Evolutionary conservation across 1,140 invertebrate genomes (phyloP).

Genomic region (Caenorhabditis inopinata): DNA sequence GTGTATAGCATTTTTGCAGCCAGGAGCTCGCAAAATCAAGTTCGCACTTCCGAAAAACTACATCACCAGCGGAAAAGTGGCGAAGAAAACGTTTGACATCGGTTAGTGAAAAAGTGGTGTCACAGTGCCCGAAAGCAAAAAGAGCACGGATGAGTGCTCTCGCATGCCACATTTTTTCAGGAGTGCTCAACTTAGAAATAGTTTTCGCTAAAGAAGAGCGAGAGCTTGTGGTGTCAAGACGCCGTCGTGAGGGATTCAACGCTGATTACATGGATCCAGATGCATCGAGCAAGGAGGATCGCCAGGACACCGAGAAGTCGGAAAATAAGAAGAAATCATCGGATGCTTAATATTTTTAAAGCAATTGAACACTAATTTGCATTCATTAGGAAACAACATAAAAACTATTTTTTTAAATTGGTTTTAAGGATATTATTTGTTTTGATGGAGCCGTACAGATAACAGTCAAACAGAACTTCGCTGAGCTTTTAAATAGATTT

Average conservation of each 20-base stretch:
- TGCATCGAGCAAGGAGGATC: neutral
- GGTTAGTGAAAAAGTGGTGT: slow-evolving; percentile 37
- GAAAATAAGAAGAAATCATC: neutral
- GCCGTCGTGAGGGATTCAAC: slow-evolving; percentile 7
- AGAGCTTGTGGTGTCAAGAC: slow-evolving; percentile 38
- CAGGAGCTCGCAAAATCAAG: slow-evolving; percentile 41
- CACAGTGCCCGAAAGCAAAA: neutral
- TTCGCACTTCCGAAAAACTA: slow-evolving; percentile 41
- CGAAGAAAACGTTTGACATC: slow-evolving; percentile 46
- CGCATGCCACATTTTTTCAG: slow-evolving; percentile 19
- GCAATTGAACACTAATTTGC: neutral
- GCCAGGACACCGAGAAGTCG: neutral
- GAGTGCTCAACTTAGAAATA: slow-evolving; percentile 48
- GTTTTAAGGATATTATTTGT: no score
- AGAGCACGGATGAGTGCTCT: neutral
- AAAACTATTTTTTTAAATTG: no score
- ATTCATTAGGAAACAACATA: no score
- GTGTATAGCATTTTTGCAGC: neutral
- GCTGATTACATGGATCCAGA: slow-evolving; percentile 34
- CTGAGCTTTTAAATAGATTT: no score
- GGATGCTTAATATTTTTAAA: neutral
- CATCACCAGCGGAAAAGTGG: slow-evolving; percentile 45
- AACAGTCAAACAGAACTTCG: no score
- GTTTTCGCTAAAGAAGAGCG: slow-evolving; percentile 46
- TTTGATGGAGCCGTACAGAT: no score